Percentiles rank a stretch among this genome's conserved stretches.
Conservation (phyloP, 2,113 vertebrate genomes). For the Sminthopsis crassicaudata region DNA sequence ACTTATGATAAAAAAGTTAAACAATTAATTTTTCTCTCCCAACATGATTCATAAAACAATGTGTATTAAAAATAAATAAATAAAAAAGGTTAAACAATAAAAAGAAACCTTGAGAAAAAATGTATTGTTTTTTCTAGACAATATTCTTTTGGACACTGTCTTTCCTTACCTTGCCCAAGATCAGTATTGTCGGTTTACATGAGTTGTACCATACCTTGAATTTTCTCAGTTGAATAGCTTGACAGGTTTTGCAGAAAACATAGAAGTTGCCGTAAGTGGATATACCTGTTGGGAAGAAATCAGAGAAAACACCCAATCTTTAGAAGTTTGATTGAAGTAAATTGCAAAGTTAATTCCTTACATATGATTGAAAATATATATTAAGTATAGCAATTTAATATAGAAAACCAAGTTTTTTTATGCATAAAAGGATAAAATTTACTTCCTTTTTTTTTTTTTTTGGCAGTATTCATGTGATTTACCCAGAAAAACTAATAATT, state of each 20-base stretch:
- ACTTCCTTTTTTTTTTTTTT: conserved; percentile 5
- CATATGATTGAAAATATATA: conserved; percentile 46
- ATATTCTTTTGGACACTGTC: accelerated
- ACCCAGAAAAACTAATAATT: conserved; percentile 50
- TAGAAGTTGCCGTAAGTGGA: conserved; percentile 89
- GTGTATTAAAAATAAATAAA: not conserved
- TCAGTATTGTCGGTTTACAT: conserved; percentile 91
- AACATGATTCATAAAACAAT: no score
- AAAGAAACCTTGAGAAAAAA: accelerated
- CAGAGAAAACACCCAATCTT: conserved; percentile 9
- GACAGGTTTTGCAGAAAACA: conserved; percentile 93
- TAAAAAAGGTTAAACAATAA: not conserved
- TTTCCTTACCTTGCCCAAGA: conserved; percentile 87
- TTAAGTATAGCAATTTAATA: conserved; percentile 45
- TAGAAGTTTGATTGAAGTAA: conserved; percentile 34
- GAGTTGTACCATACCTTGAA: conserved; percentile 88
- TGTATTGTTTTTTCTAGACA: accelerated
- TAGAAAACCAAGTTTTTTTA: conserved; percentile 60
- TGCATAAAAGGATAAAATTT: conserved; percentile 54
- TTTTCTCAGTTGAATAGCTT: conserved; percentile 90
- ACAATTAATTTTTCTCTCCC: no score
- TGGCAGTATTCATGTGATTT: conserved; percentile 53
- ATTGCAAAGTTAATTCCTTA: not conserved
- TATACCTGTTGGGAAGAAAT: conserved; percentile 79
- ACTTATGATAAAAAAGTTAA: no score